A percentile compares a stretch with the other conserved stretches of the same genome.
phyloP scores from a whole-genome alignment of 2,797 vertebrate species.

The Cyprinella venusta region DNA sequence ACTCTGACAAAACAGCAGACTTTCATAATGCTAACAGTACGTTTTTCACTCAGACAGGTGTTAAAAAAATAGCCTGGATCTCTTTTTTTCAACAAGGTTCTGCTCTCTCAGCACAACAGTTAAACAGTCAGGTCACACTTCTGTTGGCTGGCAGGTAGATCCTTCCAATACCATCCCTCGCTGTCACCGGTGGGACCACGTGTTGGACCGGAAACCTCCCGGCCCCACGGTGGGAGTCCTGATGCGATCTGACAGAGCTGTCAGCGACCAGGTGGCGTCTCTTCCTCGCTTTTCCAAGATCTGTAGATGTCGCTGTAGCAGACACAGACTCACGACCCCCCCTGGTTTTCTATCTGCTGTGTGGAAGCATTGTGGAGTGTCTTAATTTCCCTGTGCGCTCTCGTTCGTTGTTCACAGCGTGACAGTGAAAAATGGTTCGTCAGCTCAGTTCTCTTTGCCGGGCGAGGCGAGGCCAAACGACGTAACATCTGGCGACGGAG shows the following conservation, averaged over 20 bases:
- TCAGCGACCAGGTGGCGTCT: constrained; percentile 59
- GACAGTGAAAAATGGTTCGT: constrained; percentile 72
- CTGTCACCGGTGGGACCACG: constrained; percentile 34
- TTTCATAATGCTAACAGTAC: neutral
- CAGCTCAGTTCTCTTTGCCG: constrained; percentile 63
- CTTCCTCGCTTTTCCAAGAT: constrained; percentile 55
- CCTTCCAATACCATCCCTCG: constrained; percentile 41
- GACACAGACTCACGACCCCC: constrained; percentile 29
- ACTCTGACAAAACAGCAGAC: neutral
- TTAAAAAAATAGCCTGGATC: constrained; percentile 26
- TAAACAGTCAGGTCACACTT: constrained; percentile 43
- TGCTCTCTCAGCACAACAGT: constrained; percentile 48
- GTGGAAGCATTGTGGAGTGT: constrained; percentile 54
- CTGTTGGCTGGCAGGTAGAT: constrained; percentile 42
- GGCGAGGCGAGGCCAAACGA: constrained; percentile 62
- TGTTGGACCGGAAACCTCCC: constrained; percentile 43
- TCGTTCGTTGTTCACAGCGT: constrained; percentile 61
- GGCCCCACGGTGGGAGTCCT: constrained; percentile 37
- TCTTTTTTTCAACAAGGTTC: constrained; percentile 33
- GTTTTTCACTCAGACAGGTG: constrained; percentile 23
- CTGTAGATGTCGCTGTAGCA: constrained; percentile 47
- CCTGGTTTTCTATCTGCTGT: constrained; percentile 50
- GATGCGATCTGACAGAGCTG: constrained; percentile 61
- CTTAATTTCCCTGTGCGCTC: constrained; percentile 64
- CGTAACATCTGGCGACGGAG: constrained; percentile 67